Base-by-base conservation (phyloP, 37 sponge, comb jelly and placozoan species). In the Halichondria panicea region DNA sequence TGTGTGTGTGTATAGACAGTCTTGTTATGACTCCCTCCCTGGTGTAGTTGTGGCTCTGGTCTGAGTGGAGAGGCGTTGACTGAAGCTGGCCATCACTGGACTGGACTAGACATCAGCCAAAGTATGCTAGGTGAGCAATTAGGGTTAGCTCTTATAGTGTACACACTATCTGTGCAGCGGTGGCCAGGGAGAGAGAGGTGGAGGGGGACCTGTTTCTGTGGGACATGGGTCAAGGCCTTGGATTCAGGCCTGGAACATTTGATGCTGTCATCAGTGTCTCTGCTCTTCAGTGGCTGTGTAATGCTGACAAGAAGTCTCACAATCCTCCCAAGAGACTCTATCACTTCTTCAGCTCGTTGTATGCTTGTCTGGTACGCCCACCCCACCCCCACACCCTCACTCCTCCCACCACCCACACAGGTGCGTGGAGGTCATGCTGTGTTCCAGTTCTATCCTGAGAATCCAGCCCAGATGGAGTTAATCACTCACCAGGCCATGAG, bases 371-470 rank as follows among this genome's bases (percentile, higher is more conserved):
- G 89, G 97, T 91, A 43, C 61, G 88, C 50, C 1, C 18, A 32
- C 12, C 12, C 15, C 38, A 66, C n/a, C 12, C 12, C 15, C 38
- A 66, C n/a, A 39, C 41, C 38, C 3, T 38, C 25, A 56, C n/a
- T 73, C n/a, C n/a, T n/a, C n/a, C 63, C 63, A 74, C 57, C 55
- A 66, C 25, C 76, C 42, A 55, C 22, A n/a, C 74, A 95, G 96
- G 70, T 74, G 13, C 69, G 94, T 35, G 99, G 99, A 19, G 89
- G 89, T 2, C 78, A 81, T 32, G 99, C 99, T 41, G 99, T 99
- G 68, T 93, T 99, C 46, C 99, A 99, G 83, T 84, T 99, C 33
- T 99, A 99, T 66, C 99, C 99, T 9, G 99, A 99, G 67, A 95
- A 95, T 36, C 87, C 99, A 22, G 89, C 79, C 24, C 70, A 94